Evolutionary conservation across 2,113 vertebrate species (phyloP).

Genomic region (Cnemophilus loriae): DNA sequence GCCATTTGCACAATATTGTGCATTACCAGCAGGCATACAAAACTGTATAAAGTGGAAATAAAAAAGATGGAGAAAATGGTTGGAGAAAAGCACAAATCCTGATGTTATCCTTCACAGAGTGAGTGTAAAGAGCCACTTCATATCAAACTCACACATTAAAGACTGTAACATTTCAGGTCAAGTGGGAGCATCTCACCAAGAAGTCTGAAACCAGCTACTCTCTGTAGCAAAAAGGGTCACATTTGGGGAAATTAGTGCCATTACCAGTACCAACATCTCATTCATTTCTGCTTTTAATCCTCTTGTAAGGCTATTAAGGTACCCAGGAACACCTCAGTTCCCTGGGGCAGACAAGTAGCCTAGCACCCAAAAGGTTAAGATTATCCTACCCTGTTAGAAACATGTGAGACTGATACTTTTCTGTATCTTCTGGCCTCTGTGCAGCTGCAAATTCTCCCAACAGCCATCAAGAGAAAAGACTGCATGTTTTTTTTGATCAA

Average conservation of each 20-base stretch:
- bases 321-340: background rate
- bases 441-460: background rate
- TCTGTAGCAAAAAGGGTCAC: background rate
- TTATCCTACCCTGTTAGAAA: background rate
- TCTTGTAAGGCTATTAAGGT: background rate
- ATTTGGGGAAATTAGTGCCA: background rate
- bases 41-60: background rate
- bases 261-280: background rate
- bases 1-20: background rate
- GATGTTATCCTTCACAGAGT: background rate
- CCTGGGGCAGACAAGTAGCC: background rate
- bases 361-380: background rate
- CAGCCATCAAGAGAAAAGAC: background rate
- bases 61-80: background rate
- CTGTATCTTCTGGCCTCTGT: background rate
- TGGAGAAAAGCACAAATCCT: background rate
- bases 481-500: background rate
- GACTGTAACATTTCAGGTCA: background rate
- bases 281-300: background rate
- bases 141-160: background rate
- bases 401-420: background rate
- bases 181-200: background rate
- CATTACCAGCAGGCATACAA: background rate
- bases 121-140: background rate
- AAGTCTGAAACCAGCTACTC: background rate